Evolutionary conservation across 2,113 vertebrate genomes (phyloP).

Genomic region (Polypterus bichir): DNA sequence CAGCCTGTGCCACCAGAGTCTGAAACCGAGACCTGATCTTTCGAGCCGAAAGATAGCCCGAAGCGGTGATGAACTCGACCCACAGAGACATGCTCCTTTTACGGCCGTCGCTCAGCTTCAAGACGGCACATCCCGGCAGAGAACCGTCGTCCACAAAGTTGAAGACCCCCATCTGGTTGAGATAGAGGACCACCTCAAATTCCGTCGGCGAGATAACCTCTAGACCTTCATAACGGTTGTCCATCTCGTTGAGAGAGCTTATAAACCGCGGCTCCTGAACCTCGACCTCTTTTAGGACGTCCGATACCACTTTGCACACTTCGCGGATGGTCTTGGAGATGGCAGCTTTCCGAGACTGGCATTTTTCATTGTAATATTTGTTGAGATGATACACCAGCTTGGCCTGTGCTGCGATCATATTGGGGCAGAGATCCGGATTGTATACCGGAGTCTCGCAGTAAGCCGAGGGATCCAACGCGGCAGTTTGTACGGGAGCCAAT

Average conservation of each 20-base stretch:
- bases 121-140: conserved; percentile 93
- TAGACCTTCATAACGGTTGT: conserved; percentile 92
- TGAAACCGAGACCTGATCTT: conserved; percentile 95
- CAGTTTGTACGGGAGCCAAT: conserved; percentile 96
- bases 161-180: conserved; percentile 98
- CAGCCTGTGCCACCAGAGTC: conserved; percentile 94
- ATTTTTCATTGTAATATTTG: conserved; percentile 98
- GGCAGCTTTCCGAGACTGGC: conserved; percentile 90
- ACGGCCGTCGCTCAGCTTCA: conserved; percentile 95
- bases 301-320: conserved; percentile 96
- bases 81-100: conserved; percentile 98
- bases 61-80: conserved; percentile 98
- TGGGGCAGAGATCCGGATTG: conserved; percentile 99
- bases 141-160: conserved; percentile 98
- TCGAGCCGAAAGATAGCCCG: conserved; percentile 94
- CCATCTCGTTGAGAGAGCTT: conserved; percentile 96
- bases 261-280: conserved; percentile 98
- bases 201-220: conserved; percentile 94
- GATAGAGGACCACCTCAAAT: conserved; percentile 95
- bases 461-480: conserved; percentile 98
- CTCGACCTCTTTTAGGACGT: conserved; percentile 95
- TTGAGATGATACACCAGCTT: conserved; percentile 98
- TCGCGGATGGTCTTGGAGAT: conserved; percentile 97
- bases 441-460: conserved; percentile 99
- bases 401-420: conserved; percentile 98